Evolutionary conservation across 2,888 invertebrate genomes (phyloP), one percentile per base, ranked within the genome.

Genomic region (Scaptomyza polygonia): DNA sequence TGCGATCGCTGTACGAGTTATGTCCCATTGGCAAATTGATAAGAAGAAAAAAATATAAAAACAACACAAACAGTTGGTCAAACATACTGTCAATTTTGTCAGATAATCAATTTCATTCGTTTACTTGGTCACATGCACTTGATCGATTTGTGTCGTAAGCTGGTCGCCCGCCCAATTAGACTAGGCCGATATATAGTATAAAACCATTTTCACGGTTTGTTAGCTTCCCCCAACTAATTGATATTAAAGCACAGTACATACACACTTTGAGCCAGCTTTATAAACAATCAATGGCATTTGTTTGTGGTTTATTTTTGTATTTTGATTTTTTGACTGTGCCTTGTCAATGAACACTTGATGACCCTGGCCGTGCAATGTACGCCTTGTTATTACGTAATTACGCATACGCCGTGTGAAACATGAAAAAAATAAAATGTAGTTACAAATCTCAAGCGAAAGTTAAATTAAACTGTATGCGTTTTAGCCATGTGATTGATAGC

Each of bases 211-310:
- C 56, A 53, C 39, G 49, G 42, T 14, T 21, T 34, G 34, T 40
- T 58, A 69, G 51, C 48, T 36, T 40, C 9, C 18, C 8, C 64
- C n/a, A n/a, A 61, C 64, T 82, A 82, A 82, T 85, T 85, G 81
- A 70, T 85, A 82, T 82, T 80, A 86, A 68, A 82, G 76, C 78
- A 63, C 32, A 39, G 32, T 27, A 51, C 64, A 47, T 27, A 51
- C 64, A 47, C 47, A 66, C 12, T 25, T 25, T 25, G 4, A 25
- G 25, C 25, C 25, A 25, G 65, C 79, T 82, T 65, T 64, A 77
- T 63, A 69, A 68, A 69, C 77, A 65, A 81, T 85, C 82, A 79
- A 53, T 79, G 74, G 74, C 67, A 55, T 72, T 79, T 73, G 56
- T 30, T 11, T 12, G n/a, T 34, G 32, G 5, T 25, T 29, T 4